These are phyloP conservation scores for Drosophila lacertosa DNA, from an alignment of 1,140 invertebrate genomes.

Conservation along the genomic window DNA sequence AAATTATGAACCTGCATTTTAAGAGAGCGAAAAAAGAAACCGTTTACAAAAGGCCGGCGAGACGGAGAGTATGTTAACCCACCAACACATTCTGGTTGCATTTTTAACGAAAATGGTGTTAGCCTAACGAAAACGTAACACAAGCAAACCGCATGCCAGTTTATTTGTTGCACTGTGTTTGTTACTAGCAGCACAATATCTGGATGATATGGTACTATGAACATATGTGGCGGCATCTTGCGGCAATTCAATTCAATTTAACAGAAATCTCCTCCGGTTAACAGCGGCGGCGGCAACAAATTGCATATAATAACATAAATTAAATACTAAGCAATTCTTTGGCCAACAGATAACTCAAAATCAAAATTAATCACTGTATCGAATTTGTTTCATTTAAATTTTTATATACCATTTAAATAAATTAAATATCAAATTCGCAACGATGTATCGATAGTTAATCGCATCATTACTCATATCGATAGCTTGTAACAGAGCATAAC, in stretches of 20 bases:
- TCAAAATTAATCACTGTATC: conserved; percentile 4
- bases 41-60: background rate
- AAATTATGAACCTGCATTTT: background rate
- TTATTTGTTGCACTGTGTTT: conserved; percentile 9
- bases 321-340: background rate
- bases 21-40: background rate
- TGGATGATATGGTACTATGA: background rate
- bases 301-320: background rate
- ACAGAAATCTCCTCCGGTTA: conserved; percentile 4
- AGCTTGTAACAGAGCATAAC: conserved; percentile 1
- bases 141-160: no score
- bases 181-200: background rate
- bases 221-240: background rate
- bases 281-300: background rate
- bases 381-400: conserved; percentile 8
- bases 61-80: background rate
- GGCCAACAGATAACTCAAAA: background rate
- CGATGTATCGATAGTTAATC: conserved; percentile 1
- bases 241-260: conserved; percentile 2
- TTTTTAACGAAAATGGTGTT: background rate
- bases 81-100: conserved; percentile 2
- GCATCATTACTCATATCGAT: background rate
- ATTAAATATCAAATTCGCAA: background rate
- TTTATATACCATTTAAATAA: conserved; percentile 4
- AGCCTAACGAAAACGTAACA: no score